Conservation (phyloP, 2,888 invertebrate genomes). For the Plebejus melissa region DNA sequence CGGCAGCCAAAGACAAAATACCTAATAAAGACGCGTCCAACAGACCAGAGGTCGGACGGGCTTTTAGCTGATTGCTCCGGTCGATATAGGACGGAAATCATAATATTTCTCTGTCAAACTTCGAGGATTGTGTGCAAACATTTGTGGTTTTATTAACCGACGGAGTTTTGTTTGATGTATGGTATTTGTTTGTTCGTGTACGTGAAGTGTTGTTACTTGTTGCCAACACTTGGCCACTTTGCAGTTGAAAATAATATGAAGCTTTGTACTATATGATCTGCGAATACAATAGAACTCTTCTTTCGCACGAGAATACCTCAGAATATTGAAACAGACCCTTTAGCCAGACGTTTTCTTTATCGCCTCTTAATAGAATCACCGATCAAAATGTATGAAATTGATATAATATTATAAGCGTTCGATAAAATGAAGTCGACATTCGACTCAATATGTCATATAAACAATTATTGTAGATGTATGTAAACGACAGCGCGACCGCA, state of each 20-base stretch:
- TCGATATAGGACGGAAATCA: constrained; percentile 15
- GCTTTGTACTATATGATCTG: not conserved
- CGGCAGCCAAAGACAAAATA: constrained; percentile 4
- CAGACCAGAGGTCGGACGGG: not conserved
- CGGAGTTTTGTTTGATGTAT: constrained; percentile 16
- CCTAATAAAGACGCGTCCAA: constrained; percentile 11
- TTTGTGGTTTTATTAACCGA: constrained; percentile 18
- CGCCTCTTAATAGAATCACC: too few relatives aligned
- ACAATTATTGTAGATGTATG: too few relatives aligned
- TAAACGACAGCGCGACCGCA: too few relatives aligned
- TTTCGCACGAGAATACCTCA: too few relatives aligned
- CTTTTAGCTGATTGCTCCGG: constrained; percentile 26
- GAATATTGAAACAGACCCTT: too few relatives aligned
- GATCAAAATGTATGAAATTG: too few relatives aligned
- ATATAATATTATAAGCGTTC: too few relatives aligned
- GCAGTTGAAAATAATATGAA: not conserved
- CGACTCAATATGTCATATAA: too few relatives aligned
- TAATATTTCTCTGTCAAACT: constrained; percentile 26
- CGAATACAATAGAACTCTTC: too few relatives aligned
- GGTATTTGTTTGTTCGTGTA: not conserved
- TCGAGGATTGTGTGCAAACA: not conserved
- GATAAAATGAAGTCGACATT: too few relatives aligned
- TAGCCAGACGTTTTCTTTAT: too few relatives aligned
- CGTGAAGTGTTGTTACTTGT: not conserved
- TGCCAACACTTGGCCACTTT: not conserved